Percentiles rank a stretch among this genome's conserved stretches.
Conservation (phyloP, 1,140 invertebrate species). For the Drosophila busckii region DNA sequence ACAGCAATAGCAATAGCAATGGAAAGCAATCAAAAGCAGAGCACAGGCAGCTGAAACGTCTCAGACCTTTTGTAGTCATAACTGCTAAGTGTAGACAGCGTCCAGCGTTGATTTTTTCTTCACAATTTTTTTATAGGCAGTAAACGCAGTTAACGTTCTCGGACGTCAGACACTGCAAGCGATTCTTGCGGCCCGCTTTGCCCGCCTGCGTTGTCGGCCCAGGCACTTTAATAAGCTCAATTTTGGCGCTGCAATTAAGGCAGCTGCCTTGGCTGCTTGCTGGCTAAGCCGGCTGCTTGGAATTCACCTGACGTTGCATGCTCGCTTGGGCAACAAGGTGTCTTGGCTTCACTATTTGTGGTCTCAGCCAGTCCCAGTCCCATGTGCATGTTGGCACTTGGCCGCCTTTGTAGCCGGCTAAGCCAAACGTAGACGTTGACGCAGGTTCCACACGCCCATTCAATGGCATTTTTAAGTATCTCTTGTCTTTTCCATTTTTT, state of each 20-base stretch:
- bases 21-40: too few relatives aligned
- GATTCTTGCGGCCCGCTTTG: too few relatives aligned
- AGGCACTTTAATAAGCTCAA: slow-evolving; percentile 59
- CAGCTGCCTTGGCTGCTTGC: slow-evolving; percentile 3
- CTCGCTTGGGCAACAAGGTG: slow-evolving; percentile 8
- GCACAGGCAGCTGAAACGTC: too few relatives aligned
- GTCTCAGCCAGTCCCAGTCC: too few relatives aligned
- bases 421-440: slow-evolving; percentile 26
- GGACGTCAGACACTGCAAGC: too few relatives aligned
- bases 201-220: slow-evolving; percentile 21
- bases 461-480: slow-evolving; percentile 65
- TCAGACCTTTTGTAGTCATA: too few relatives aligned
- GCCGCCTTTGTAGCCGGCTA: slow-evolving; percentile 46
- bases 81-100: too few relatives aligned
- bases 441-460: slow-evolving; percentile 48
- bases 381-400: slow-evolving; percentile 60
- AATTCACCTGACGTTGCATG: slow-evolving; percentile 17
- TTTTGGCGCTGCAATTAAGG: slow-evolving; percentile 17
- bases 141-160: slow-evolving; percentile 63
- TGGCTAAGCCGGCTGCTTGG: slow-evolving; percentile 3
- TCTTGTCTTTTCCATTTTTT: slow-evolving; percentile 29
- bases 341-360: too few relatives aligned
- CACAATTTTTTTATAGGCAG: too few relatives aligned
- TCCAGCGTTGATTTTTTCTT: too few relatives aligned
- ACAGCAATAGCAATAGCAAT: too few relatives aligned